These are phyloP conservation scores for Actinemys pallida DNA, from an alignment of 2,113 vertebrate genomes.

Conservation along the genomic window DNA sequence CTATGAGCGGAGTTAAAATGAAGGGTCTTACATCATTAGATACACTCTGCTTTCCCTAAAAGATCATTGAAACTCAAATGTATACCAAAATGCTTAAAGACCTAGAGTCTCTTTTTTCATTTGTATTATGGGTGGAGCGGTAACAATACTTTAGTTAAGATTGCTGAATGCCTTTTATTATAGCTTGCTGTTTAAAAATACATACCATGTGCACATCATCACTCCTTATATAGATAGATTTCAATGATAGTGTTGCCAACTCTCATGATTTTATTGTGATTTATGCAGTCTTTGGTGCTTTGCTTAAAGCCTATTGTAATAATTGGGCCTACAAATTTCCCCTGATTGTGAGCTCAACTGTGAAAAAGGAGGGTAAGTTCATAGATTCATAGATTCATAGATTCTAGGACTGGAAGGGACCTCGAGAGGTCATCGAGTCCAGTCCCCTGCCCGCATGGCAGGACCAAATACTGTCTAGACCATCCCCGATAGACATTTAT, in stretches of 20 bases:
- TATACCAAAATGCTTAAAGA: background rate
- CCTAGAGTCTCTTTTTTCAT: background rate
- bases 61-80: background rate
- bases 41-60: background rate
- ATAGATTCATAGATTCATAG: too few species aligned
- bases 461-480: too few species aligned
- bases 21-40: background rate
- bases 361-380: background rate
- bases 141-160: background rate
- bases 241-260: background rate
- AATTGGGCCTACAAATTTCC: background rate
- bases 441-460: too few species aligned
- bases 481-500: too few species aligned
- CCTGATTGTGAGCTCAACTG: background rate
- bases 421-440: too few species aligned
- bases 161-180: background rate
- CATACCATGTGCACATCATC: background rate
- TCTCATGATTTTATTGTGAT: background rate
- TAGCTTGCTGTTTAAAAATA: background rate
- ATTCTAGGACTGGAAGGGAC: too few species aligned
- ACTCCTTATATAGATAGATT: background rate
- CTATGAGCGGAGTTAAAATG: background rate
- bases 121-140: background rate
- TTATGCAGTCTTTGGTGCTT: background rate
- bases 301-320: background rate